Evolutionary conservation across 2,113 vertebrate genomes (phyloP), one percentile per base, ranked within the genome.

Genomic region (Microtus oregoni): DNA sequence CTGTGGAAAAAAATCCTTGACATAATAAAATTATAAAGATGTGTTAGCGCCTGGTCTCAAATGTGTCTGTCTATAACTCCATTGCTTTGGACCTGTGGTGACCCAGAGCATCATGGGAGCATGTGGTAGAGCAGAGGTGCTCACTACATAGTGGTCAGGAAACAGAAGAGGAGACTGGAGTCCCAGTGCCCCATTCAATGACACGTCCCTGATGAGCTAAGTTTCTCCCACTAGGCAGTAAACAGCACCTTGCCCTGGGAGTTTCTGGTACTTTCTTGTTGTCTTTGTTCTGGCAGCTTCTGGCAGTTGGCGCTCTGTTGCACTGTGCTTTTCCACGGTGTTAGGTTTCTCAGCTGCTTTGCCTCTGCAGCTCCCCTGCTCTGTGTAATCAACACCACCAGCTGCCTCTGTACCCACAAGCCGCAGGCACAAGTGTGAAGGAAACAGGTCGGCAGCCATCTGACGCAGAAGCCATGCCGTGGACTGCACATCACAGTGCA

Each of bases 231-330:
- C 81, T 63, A 30, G 58, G 58, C 58, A 83, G 24, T 83, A 63
- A 83, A 63, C 41, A 61, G 35, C 79, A 61, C 79, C 35, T 82
- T 82, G 38, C 58, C 58, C 81, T 83, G 58, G 38, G 81, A 83
- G 58, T 83, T 82, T 83, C 58, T 61, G 79, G 79, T 83, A 63
- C 79, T 83, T 82, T 83, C 75, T 83, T 58, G 24, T 83, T 83
- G 55, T 38, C 81, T 83, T 83, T 83, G 81, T 83, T 83, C n/a
- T 63, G 58, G n/a, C n/a, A 63, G 81, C n/a, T 63, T 83, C 81
- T 83, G 58, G 58, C 58, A 63, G 58, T 83, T 83, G 81, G 81
- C 55, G 2, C 58, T 83, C 58, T 83, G 81, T 58, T 83, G 24
- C 14, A 41, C 81, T 63, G 81, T 83, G 58, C 58, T 83, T 83